phyloP scores from a whole-genome alignment of 2,113 vertebrate genomes.

The Spea bombifrons region DNA sequence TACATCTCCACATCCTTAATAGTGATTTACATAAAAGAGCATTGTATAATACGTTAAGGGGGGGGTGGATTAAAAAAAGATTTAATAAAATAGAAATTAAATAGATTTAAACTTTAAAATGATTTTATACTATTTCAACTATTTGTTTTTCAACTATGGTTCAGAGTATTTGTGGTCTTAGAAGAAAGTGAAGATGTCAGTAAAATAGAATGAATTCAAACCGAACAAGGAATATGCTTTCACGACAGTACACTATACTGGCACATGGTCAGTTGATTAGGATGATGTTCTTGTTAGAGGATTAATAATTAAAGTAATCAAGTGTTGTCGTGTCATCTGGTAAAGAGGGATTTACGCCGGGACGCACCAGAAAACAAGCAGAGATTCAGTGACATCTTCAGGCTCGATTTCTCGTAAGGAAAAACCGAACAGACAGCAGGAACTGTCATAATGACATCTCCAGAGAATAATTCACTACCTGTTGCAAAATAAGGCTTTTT shows the following conservation, averaged over 20 bases:
- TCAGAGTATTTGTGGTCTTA: neutral
- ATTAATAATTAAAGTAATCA: conserved; percentile 10
- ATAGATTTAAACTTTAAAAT: too few relatives aligned
- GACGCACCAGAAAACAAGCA: neutral
- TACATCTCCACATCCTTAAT: too few relatives aligned
- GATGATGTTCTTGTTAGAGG: neutral
- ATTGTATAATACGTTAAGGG: too few relatives aligned
- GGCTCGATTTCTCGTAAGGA: neutral
- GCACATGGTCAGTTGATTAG: neutral
- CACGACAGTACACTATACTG: neutral
- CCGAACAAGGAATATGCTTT: neutral
- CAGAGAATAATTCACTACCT: neutral
- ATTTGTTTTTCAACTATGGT: too few relatives aligned
- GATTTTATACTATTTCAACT: too few relatives aligned
- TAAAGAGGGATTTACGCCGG: neutral
- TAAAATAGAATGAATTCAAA: neutral
- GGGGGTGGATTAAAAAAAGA: too few relatives aligned
- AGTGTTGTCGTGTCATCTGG: conserved; percentile 3
- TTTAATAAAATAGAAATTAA: too few relatives aligned
- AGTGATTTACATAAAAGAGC: too few relatives aligned
- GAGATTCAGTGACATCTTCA: neutral
- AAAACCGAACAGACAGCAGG: neutral
- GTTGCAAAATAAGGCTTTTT: conserved; percentile 42
- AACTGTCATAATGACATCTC: neutral
- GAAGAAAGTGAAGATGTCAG: neutral